Base-by-base conservation (phyloP, 2,797 vertebrate genomes). In the Siniperca scherzeri region DNA sequence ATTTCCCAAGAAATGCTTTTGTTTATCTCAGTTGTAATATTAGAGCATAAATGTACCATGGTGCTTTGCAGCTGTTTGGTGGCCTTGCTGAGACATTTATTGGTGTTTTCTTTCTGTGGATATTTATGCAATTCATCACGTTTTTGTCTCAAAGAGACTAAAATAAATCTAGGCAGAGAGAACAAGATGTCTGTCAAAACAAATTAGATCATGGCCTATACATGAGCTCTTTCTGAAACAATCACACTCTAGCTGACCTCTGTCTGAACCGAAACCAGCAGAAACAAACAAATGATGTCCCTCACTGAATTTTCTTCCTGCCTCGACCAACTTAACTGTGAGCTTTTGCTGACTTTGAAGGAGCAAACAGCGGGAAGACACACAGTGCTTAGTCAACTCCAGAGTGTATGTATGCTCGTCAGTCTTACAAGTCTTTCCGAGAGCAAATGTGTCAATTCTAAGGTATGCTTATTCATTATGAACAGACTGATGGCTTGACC, bases 391-490 rank as follows among this genome's bases (percentile, higher is more conserved):
- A 61, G 87, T 92, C 87, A 85, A 85, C 90, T 87, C 65, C 10
- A 22, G 30, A 64, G 70, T 65, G 65, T 60, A 3, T 30, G 57
- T 61, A 2, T 36, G 67, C 56, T 53, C 33, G 59, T 87, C 85
- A 60, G 85, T 77, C 78, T 61, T 68, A 70, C 87, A 86, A 81
- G 88, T 83, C 76, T 81, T 77, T 89, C 69, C 14, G 33, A 74
- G 75, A 91, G 86, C 78, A 86, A 92, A 92, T 66, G 88, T 94
- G 94, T 94, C 93, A 91, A 94, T 94, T 93, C 89, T 65, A 90
- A 95, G 92, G 93, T 94, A 78, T 75, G 82, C 92, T 94, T 94
- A 95, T 96, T 94, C 94, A 96, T 95, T 92, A 95, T 95, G 90
- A 84, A 95, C 87, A 71, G 84, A 90, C 70, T 90, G 95, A 95